phyloP scores from a whole-genome alignment of 1,140 invertebrate genomes.

The Drosophila virilis region DNA sequence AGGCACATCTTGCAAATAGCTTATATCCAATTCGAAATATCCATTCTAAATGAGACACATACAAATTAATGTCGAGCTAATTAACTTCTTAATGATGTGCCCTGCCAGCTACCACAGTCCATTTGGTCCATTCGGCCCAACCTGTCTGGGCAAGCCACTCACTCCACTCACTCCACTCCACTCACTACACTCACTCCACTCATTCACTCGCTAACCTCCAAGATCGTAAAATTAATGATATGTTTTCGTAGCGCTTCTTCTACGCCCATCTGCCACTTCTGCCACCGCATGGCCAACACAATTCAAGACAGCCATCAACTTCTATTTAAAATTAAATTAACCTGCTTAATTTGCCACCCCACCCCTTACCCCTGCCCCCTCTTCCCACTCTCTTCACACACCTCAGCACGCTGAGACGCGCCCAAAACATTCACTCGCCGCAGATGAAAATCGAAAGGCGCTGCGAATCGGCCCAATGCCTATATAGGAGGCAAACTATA shows the following conservation, averaged over 20 bases:
- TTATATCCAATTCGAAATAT: background rate
- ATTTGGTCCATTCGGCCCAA: slow-evolving; percentile 43
- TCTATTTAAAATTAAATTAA: slow-evolving; percentile 82
- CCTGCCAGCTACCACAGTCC: slow-evolving; percentile 34
- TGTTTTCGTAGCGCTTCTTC: slow-evolving; percentile 63
- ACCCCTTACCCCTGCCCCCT: background rate
- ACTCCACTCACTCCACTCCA: slow-evolving; percentile 28
- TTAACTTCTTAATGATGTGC: slow-evolving; percentile 62
- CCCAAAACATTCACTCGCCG: slow-evolving; percentile 75
- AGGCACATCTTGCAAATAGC: background rate
- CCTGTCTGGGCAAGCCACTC: slow-evolving; percentile 49
- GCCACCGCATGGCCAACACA: slow-evolving; percentile 48
- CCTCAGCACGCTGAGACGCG: slow-evolving; percentile 44
- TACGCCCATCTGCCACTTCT: slow-evolving; percentile 70
- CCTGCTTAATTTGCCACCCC: slow-evolving; percentile 74
- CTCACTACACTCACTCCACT: slow-evolving; percentile 11
- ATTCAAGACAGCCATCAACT: slow-evolving; percentile 61
- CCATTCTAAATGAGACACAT: slow-evolving; percentile 35
- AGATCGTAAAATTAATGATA: slow-evolving; percentile 73
- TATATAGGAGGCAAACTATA: slow-evolving; percentile 34
- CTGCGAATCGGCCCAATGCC: slow-evolving; percentile 78
- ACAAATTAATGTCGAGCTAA: slow-evolving; percentile 28
- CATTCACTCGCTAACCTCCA: slow-evolving; percentile 69
- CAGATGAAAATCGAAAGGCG: slow-evolving; percentile 77
- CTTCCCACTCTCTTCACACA: background rate